Base-by-base conservation (phyloP, 1,140 invertebrate species). In the Cydia amplana region DNA sequence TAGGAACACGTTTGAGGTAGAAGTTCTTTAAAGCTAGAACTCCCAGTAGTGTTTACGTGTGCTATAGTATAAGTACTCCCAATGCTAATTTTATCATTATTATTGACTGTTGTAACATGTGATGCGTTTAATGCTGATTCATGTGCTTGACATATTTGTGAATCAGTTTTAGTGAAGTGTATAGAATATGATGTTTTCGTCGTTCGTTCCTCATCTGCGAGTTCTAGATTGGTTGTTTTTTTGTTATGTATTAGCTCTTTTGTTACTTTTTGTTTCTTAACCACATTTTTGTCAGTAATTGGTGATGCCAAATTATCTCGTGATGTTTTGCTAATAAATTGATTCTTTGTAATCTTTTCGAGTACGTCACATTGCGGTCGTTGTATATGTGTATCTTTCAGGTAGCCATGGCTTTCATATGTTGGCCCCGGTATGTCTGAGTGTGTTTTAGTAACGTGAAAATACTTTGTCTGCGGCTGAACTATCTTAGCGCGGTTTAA, bases 321-420 rank as follows among this genome's bases (percentile, higher is more conserved):
- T 73, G 72, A 70, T 18, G 16, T 43, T 46, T 51, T 40, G 72
- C 40, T 55, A 18, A 51, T 49, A 43, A 51, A 55, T 73, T 43
- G 49, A 18, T 60, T 74, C 4, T 74, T 74, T n/a, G 23, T 60
- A 43, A 4, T 20, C 32, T 12, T 70, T 10, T 10, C 65, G 10
- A 18, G 4, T 16, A 70, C 7, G 28, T 70, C 9, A 36, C 32
- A 14, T 70, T 18, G 28, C 16, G 32, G 14, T 9, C 0, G 2
- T 40, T 40, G 16, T 75, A 74, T 9, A 32, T 51, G 10, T 32
- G 32, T 75, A 36, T 77, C 16, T 73, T 32, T 73, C 36, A 73
- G n/a, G n/a, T 79, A 75, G 32, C 72, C 51, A 36, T 79, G 75
- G 75, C 85, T 87, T 72, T 88, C 79, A 67, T 78, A 87, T 16